These are phyloP conservation scores for Coracias cyanogaster DNA, from an alignment of 2,797 vertebrate genomes.

Conservation along the genomic window DNA sequence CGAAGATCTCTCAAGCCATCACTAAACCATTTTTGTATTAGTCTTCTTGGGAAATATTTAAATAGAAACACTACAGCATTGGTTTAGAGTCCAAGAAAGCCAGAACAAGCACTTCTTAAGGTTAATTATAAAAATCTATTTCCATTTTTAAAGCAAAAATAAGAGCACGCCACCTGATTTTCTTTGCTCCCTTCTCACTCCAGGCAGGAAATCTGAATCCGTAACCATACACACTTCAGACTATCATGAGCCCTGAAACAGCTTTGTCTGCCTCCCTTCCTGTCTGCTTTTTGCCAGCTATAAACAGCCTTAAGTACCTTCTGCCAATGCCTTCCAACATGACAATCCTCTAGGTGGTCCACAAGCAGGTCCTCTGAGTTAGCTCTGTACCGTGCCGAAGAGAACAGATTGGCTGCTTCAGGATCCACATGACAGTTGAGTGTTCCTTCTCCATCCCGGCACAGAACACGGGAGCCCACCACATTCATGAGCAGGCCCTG, in stretches of 20 bases:
- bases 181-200: neutral
- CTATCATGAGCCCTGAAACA: neutral
- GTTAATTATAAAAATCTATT: neutral
- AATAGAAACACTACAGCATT: neutral
- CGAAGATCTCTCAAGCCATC: fast-evolving
- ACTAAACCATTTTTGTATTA: neutral
- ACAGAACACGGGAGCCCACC: fast-evolving
- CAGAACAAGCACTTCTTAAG: neutral
- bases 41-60: neutral
- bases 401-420: neutral
- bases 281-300: neutral
- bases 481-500: fast-evolving
- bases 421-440: too few relatives aligned
- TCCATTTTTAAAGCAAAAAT: neutral
- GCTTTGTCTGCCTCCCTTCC: neutral
- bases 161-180: neutral
- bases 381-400: neutral
- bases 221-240: neutral
- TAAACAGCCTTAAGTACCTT: neutral
- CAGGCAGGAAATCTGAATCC: neutral
- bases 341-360: neutral
- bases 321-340: neutral
- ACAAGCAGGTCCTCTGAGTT: neutral
- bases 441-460: neutral
- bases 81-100: neutral